Evolutionary conservation across 2,888 invertebrate species (phyloP), one percentile per base, ranked within the genome.

Genomic region (Cheilosia variabilis): DNA sequence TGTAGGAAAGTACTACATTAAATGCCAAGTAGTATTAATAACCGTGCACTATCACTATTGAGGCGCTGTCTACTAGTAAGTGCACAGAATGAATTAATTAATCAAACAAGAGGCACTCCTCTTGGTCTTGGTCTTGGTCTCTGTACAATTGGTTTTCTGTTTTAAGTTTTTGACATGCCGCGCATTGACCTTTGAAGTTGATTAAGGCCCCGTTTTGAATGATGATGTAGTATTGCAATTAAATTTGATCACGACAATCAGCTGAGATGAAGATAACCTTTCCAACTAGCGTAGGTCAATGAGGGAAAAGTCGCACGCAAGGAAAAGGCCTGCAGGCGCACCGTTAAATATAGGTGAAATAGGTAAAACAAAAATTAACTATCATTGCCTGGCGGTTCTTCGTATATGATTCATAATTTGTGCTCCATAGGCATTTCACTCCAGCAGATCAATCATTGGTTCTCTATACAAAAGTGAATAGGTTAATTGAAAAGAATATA

Each of bases 51-150:
- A 27, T 10, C 24, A 34, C 34, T 52, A 17, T n/a, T 43, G 24
- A 62, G 47, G 62, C 79, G 75, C 53, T 60, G 60, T 41, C 43
- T 22, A 58, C 63, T 72, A 45, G 76, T 53, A 60, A 37, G 37
- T 13, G 37, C 13, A 1, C 37, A 71, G 72, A 76, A 63, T 81
- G 80, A 86, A 81, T 81, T 72, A 86, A 86, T 81, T 81, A 86
- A 55, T 68, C 60, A 69, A 65, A 60, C 52, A 45, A 62, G 52
- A 27, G 63, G 22, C 17, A 22, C n/a, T 60, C 45, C 22, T 47
- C 22, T 66, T 58, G 15, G 24, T 34, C 55, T 65, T 41, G 47
- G n/a, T 22, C 13, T 52, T 13, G 19, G 24, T 52, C 43, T 62
- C 37, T 19, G 17, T 45, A 13, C 9, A n/a, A 2, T 4, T 19